Evolutionary conservation across 1,140 invertebrate species (phyloP).

Genomic region (Heliconius congener): DNA sequence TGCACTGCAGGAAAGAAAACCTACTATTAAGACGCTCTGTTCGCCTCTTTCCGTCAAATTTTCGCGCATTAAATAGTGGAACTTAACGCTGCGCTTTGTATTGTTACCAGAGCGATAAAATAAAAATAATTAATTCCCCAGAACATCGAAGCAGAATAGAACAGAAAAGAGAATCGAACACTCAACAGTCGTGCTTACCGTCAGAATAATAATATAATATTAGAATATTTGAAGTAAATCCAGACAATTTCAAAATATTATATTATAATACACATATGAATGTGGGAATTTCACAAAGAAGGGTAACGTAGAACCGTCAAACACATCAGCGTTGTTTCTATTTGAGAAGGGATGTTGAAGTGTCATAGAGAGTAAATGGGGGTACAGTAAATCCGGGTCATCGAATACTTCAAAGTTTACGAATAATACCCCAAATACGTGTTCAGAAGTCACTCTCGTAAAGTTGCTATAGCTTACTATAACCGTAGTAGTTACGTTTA

Average conservation of each 20-base stretch:
- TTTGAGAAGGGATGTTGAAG: conserved; percentile 67
- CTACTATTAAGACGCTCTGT: no score
- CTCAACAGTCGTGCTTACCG: neutral
- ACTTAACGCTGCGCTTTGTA: no score
- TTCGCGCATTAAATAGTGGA: no score
- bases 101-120: no score
- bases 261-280: neutral
- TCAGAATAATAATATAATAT: neutral
- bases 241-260: neutral
- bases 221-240: neutral
- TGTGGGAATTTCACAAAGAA: conserved; percentile 39
- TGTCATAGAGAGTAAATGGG: conserved; percentile 67
- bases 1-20: no score
- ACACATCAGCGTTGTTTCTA: conserved; percentile 65
- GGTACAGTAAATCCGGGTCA: conserved; percentile 61
- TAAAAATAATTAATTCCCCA: neutral
- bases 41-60: no score
- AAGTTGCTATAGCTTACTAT: neutral
- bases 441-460: conserved; percentile 48
- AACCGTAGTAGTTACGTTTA: neutral
- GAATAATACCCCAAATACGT: conserved; percentile 38
- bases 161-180: neutral
- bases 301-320: conserved; percentile 46
- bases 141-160: neutral
- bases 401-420: conserved; percentile 66